phyloP scores from a whole-genome alignment of 2,113 vertebrate species.

The Ptychochromis oligacanthus region DNA sequence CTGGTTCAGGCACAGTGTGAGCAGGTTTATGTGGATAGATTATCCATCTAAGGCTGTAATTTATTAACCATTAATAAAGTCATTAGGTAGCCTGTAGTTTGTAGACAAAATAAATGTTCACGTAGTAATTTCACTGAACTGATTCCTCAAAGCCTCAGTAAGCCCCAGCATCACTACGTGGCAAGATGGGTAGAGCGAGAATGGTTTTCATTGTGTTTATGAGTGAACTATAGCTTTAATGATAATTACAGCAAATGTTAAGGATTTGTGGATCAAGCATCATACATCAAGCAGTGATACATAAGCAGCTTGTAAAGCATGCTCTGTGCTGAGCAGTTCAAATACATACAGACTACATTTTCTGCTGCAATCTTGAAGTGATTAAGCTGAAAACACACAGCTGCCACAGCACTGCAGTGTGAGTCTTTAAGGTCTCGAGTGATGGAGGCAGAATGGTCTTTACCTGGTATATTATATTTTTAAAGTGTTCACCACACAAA shows the following conservation, averaged over 20 bases:
- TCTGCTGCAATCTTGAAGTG: too few species aligned
- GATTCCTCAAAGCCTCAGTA: constrained; percentile 1
- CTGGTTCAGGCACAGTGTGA: not conserved
- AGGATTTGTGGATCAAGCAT: not conserved
- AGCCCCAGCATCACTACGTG: not conserved
- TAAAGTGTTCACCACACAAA: too few species aligned
- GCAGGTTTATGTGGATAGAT: constrained; percentile 3
- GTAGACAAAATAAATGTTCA: constrained; percentile 17
- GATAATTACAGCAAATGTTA: not conserved
- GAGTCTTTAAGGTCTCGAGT: not conserved
- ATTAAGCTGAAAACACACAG: not conserved
- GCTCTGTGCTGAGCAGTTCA: not conserved
- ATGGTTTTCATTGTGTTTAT: constrained; percentile 2
- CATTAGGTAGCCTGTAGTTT: not conserved
- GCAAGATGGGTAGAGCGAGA: not conserved
- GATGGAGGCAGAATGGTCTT: too few species aligned
- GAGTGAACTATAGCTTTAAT: not conserved
- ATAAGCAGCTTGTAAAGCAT: not conserved
- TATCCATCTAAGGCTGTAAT: not conserved
- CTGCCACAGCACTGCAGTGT: accelerated
- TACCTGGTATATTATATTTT: too few species aligned
- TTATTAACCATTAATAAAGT: constrained; percentile 15
- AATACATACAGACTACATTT: not conserved
- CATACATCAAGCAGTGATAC: not conserved
- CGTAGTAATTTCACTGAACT: not conserved